Conservation (phyloP, 2,113 vertebrate species). For the Bubo scandiacus region DNA sequence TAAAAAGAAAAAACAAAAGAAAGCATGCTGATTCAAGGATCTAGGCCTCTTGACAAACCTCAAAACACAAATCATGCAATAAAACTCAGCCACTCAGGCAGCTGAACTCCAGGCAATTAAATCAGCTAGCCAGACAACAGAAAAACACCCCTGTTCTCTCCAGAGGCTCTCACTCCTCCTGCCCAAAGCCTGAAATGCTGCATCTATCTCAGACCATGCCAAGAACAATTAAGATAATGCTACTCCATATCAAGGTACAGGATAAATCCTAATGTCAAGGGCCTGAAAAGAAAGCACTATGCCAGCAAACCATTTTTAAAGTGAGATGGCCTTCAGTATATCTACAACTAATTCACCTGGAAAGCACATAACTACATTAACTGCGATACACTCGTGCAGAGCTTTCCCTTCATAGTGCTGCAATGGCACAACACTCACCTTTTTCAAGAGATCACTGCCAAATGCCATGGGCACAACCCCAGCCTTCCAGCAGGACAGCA, state of each 20-base stretch:
- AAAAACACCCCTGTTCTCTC: neutral
- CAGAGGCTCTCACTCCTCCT: neutral
- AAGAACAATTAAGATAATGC: neutral
- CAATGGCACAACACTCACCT: neutral
- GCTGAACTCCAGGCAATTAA: constrained; percentile 29
- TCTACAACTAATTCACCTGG: neutral
- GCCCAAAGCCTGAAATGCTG: neutral
- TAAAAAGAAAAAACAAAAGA: neutral
- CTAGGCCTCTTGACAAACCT: neutral
- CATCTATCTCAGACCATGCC: neutral
- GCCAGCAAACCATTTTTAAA: neutral
- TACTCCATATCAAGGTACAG: neutral
- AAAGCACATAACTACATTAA: neutral
- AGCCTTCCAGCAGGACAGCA: neutral
- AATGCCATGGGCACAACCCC: neutral
- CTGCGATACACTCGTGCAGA: neutral
- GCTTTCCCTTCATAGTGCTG: neutral
- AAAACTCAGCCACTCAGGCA: neutral
- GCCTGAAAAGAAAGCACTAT: neutral
- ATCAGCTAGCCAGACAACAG: constrained; percentile 27
- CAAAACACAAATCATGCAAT: constrained; percentile 8
- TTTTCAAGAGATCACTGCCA: neutral
- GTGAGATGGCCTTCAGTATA: accelerated
- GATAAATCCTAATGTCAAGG: neutral
- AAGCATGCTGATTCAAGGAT: neutral